A percentile compares a stretch with the other conserved stretches of the same genome.
Conservation (phyloP, 2,113 vertebrate genomes). For the Orientallactaga bullata region DNA sequence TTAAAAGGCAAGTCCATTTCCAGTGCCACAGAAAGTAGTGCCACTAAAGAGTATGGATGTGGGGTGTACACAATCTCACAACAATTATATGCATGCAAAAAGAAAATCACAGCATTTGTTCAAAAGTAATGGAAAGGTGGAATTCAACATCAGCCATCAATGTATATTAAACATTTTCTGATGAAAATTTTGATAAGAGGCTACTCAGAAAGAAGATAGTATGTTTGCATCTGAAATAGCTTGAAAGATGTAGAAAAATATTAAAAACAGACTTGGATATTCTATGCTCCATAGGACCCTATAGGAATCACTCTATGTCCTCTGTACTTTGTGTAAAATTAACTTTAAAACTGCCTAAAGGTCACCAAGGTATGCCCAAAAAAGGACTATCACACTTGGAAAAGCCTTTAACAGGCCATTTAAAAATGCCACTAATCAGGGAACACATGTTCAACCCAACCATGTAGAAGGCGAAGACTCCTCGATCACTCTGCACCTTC, state of each 20-base stretch:
- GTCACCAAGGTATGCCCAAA: neutral
- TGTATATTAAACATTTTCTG: constrained; percentile 21
- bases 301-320: neutral
- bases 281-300: neutral
- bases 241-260: neutral
- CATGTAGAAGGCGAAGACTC: neutral
- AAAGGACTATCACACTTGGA: neutral
- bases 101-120: constrained; percentile 74
- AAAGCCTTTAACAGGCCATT: neutral
- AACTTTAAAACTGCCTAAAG: neutral
- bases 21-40: constrained; percentile 80
- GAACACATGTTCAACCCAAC: neutral
- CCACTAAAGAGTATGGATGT: constrained; percentile 60
- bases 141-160: constrained; percentile 74
- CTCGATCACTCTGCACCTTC: neutral
- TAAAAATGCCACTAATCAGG: neutral
- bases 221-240: constrained; percentile 65
- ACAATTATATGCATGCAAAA: constrained; percentile 78
- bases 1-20: constrained; percentile 82
- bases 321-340: neutral
- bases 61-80: constrained; percentile 76
- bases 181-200: constrained; percentile 80
- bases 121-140: constrained; percentile 73
- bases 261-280: constrained; percentile 61
- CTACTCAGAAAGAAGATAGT: constrained; percentile 62